Evolutionary conservation across 1,140 invertebrate genomes (phyloP).

Genomic region (Dreissena polymorpha): DNA sequence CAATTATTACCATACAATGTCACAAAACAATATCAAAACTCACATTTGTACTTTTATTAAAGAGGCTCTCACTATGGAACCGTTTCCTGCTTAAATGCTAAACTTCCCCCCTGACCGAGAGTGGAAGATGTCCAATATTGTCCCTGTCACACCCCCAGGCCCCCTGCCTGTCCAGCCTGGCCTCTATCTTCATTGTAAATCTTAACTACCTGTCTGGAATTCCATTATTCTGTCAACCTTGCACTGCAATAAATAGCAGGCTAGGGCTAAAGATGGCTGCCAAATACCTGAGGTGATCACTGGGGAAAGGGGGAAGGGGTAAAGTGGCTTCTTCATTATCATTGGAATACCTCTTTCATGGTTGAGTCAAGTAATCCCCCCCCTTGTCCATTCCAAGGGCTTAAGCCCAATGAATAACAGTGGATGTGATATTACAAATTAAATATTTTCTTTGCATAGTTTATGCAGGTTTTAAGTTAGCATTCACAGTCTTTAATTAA

Average conservation of each 20-base stretch:
- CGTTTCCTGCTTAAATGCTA: too few species aligned
- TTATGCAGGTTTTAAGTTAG: too few species aligned
- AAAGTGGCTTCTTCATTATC: not conserved
- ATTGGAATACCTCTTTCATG: not conserved
- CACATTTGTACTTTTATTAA: too few species aligned
- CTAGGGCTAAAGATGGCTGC: slow-evolving; percentile 7
- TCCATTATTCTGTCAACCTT: slow-evolving; percentile 51
- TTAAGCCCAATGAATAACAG: too few species aligned
- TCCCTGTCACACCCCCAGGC: not conserved
- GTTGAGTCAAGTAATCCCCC: not conserved
- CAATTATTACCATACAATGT: too few species aligned
- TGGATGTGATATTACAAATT: too few species aligned
- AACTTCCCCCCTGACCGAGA: too few species aligned
- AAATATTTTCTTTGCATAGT: too few species aligned
- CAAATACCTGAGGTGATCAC: slow-evolving; percentile 20
- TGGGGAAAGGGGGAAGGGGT: not conserved
- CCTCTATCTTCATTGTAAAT: slow-evolving; percentile 52
- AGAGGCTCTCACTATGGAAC: too few species aligned
- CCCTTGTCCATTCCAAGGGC: too few species aligned
- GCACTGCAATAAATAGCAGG: slow-evolving; percentile 48
- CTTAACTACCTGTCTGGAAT: slow-evolving; percentile 23
- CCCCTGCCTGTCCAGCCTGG: not conserved
- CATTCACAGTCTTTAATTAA: too few species aligned
- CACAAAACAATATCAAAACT: too few species aligned
- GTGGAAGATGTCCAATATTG: not conserved